phyloP scores from a whole-genome alignment of 2,113 vertebrate species.

The Tautogolabrus adspersus region DNA sequence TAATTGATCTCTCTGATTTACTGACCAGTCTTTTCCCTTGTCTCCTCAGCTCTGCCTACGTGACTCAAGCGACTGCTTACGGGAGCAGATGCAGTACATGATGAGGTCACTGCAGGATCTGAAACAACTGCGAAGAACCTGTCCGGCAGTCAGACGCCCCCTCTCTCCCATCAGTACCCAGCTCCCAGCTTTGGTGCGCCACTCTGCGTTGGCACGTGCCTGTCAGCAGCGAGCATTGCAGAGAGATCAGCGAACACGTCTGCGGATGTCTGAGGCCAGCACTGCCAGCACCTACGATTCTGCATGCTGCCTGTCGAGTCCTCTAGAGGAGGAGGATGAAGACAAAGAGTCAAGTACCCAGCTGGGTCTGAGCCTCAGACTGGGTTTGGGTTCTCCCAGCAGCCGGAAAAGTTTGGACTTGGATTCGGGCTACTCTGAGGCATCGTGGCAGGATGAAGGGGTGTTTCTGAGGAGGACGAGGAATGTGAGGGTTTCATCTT shows the following conservation, averaged over 20 bases:
- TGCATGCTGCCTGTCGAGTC: constrained; percentile 87
- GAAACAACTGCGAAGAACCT: constrained; percentile 79
- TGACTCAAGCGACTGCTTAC: constrained; percentile 82
- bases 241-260: constrained; percentile 74
- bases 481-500: constrained; percentile 85
- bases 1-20: not conserved
- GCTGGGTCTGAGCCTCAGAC: constrained; percentile 66
- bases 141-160: constrained; percentile 48
- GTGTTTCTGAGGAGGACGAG: constrained; percentile 79
- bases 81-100: constrained; percentile 88
- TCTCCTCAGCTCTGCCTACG: constrained; percentile 84
- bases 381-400: constrained; percentile 81
- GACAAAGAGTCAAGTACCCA: constrained; percentile 61
- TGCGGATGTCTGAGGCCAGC: constrained; percentile 82
- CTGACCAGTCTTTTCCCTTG: constrained; percentile 10
- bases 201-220: constrained; percentile 64
- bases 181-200: constrained; percentile 53
- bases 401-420: constrained; percentile 91
- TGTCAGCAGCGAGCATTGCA: constrained; percentile 73
- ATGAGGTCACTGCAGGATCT: constrained; percentile 85
- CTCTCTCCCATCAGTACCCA: constrained; percentile 48
- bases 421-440: constrained; percentile 95
- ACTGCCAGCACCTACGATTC: constrained; percentile 89
- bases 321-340: constrained; percentile 80
- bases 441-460: constrained; percentile 91